These are phyloP conservation scores for Pollenia griseotomentosa DNA, from an alignment of 2,888 invertebrate species.

Conservation along the genomic window DNA sequence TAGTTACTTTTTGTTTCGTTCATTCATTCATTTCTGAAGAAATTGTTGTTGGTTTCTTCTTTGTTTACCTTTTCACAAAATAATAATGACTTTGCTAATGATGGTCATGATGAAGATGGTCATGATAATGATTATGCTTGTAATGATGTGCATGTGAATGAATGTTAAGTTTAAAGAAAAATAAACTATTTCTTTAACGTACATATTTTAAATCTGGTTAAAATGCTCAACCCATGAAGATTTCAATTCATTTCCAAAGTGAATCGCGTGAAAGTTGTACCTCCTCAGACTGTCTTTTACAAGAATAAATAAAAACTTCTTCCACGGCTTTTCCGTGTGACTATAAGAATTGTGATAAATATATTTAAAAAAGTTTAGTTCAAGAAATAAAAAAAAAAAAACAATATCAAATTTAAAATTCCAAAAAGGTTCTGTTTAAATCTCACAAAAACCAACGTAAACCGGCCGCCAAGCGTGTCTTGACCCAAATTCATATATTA, in stretches of 20 bases:
- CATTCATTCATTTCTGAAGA: conserved; percentile 48
- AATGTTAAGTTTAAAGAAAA: conserved; percentile 34
- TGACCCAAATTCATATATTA: conserved; percentile 68
- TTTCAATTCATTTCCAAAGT: conserved; percentile 83
- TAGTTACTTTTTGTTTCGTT: conserved; percentile 51
- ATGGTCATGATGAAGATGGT: conserved; percentile 44
- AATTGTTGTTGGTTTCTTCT: conserved; percentile 2
- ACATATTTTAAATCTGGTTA: conserved; percentile 77
- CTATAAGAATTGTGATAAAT: conserved; percentile 16
- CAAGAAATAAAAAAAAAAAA: conserved; percentile 28
- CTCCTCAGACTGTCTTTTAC: conserved; percentile 70
- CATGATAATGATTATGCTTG: conserved; percentile 23
- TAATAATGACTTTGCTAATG: conserved; percentile 41
- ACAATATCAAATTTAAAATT: conserved; percentile 54
- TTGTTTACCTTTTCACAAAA: conserved; percentile 72
- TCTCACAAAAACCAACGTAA: conserved; percentile 20
- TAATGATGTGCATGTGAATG: conserved; percentile 46
- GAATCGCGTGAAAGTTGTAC: conserved; percentile 84
- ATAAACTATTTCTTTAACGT: conserved; percentile 76
- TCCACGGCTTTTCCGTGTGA: conserved; percentile 3
- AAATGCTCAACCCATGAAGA: conserved; percentile 79
- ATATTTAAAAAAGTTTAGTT: conserved; percentile 23
- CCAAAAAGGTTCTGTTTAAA: conserved; percentile 62
- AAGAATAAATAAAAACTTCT: conserved; percentile 49
- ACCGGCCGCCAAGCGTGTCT: conserved; percentile 35